Conservation (phyloP, 2,888 invertebrate genomes). For the Tipula lateralis region DNA sequence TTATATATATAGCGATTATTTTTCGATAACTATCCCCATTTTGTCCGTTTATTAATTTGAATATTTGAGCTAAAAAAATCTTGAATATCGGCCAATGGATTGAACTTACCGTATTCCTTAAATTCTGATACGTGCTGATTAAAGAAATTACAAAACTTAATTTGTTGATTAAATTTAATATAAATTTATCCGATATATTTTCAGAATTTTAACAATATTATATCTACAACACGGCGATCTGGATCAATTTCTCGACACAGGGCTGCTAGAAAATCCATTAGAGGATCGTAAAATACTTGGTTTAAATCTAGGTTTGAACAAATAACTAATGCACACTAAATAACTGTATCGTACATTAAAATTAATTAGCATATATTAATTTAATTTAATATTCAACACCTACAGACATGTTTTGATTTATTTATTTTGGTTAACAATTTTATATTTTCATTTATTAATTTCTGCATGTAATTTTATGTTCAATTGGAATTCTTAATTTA, state of each 20-base stretch:
- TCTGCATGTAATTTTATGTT: background rate
- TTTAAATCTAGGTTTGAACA: slow-evolving; percentile 33
- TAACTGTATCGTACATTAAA: background rate
- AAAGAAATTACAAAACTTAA: background rate
- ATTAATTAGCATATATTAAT: background rate
- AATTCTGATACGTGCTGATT: too few relatives aligned
- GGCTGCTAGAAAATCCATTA: slow-evolving; percentile 31
- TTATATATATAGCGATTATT: too few relatives aligned
- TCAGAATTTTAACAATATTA: slow-evolving; percentile 31
- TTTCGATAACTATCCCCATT: too few relatives aligned
- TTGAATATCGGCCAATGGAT: too few relatives aligned
- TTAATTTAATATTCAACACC: background rate
- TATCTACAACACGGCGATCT: slow-evolving; percentile 33
- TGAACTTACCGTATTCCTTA: too few relatives aligned
- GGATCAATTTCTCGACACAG: slow-evolving; percentile 31
- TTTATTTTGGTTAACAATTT: background rate
- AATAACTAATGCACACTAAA: background rate
- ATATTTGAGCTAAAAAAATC: too few relatives aligned
- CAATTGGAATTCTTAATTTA: background rate
- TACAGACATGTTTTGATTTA: background rate
- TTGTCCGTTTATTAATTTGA: too few relatives aligned
- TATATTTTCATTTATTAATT: background rate
- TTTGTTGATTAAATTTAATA: too few relatives aligned
- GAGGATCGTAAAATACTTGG: slow-evolving; percentile 32
- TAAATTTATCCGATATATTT: background rate